Base-by-base conservation (phyloP, 2,888 invertebrate species). In the Nomada goodeniana region DNA sequence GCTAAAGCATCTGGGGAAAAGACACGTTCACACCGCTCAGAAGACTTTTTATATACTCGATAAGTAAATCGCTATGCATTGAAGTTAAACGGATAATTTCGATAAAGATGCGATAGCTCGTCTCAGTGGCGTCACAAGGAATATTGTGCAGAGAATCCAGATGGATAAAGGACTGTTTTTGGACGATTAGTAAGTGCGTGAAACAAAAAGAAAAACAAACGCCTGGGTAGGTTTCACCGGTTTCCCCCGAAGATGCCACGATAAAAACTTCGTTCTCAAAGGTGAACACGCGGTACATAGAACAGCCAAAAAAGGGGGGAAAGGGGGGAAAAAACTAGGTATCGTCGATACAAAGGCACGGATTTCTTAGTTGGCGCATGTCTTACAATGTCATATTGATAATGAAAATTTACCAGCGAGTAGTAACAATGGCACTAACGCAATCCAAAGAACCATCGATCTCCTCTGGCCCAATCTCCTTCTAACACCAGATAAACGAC, bases 361-460 rank as follows among this genome's bases (percentile, higher is more conserved):
- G 36, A 61, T 53, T 20, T 50, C 10, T 67, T 29, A 29, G 29
- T 29, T 29, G 29, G 29, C 29, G 29, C 29, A 29, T 29, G 29
- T 29, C 29, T 29, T 44, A 20, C 52, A 65, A 15, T 59, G 26
- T 57, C 15, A 53, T 60, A 26, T 52, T 7, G 13, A n/a, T 70
- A 13, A 26, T 59, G 20, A 18, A 59, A 79, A 84, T 95, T 95
- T 92, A 96, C 96, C 96, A 90, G 94, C 94, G 80, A 96, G 90
- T 77, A 96, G 87, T 61, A 96, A 85, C 64, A 96, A 92, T 0
- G 96, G 95, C 86, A 96, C 84, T 23, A 96, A 85, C 55, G 95
- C 93, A 68, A 96, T 84, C 91, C 92, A 92, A 50, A 92, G 61
- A 55, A 93, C 67, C 80, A 86, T 92, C n/a, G 85, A 82, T 47